Evolutionary conservation across 23 tunicate species (phyloP).

Genomic region (Ascidia mentula): DNA sequence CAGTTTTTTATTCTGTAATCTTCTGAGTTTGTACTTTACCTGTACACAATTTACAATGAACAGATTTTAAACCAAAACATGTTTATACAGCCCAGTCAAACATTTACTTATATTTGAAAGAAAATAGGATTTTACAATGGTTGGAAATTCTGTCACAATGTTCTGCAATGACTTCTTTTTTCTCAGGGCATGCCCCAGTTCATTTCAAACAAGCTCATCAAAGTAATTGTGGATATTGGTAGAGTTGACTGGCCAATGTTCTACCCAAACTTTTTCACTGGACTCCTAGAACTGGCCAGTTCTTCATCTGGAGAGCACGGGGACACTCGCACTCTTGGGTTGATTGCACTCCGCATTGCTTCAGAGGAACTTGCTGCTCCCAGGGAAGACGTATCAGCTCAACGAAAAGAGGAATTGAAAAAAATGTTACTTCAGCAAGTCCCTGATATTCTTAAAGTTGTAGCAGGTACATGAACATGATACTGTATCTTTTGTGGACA

Average conservation of each 20-base stretch:
- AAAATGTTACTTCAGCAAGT: constrained; percentile 61
- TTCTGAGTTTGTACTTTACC: too few species aligned
- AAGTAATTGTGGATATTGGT: constrained; percentile 89
- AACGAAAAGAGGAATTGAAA: constrained; percentile 62
- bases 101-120: too few species aligned
- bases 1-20: too few species aligned
- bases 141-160: too few species aligned
- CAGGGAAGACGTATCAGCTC: constrained; percentile 67
- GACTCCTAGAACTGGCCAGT: constrained; percentile 49
- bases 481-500: too few species aligned
- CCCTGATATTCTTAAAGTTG: constrained; percentile 47
- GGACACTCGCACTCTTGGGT: constrained; percentile 79
- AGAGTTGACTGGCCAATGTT: constrained; percentile 95
- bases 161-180: background rate
- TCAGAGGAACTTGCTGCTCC: constrained; percentile 85
- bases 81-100: too few species aligned
- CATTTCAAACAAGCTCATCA: constrained; percentile 68
- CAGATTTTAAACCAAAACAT: too few species aligned
- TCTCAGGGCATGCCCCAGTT: constrained; percentile 47
- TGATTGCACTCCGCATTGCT: constrained; percentile 75
- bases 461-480: constrained; percentile 29
- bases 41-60: too few species aligned
- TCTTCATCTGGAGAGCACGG: constrained; percentile 32
- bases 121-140: too few species aligned
- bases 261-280: constrained; percentile 72